Evolutionary conservation across 2,113 vertebrate genomes (phyloP).

Genomic region (Neogale vison): DNA sequence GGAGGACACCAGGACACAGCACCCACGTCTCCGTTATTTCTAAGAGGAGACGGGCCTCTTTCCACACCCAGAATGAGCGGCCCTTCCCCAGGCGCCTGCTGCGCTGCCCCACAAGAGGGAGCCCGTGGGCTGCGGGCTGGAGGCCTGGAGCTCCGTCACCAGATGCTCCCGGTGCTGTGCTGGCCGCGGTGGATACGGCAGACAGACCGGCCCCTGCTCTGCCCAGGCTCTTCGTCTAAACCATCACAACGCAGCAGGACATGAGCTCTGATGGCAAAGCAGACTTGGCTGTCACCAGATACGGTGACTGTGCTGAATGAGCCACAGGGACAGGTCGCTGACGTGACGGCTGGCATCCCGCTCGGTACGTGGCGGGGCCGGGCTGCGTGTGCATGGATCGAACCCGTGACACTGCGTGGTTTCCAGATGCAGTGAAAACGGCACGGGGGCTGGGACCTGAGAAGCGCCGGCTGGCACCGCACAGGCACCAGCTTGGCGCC

Average conservation of each 20-base stretch:
- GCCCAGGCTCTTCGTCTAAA: background rate
- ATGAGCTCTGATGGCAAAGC: no score
- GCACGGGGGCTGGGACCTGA: background rate
- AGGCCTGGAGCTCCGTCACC: background rate
- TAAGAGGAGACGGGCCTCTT: background rate
- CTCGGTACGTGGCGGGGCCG: background rate
- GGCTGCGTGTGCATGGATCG: fast-evolving
- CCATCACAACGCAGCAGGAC: background rate
- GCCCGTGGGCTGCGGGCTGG: background rate
- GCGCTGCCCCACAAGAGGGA: background rate
- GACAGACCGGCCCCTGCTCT: background rate
- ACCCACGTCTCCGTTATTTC: background rate
- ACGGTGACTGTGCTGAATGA: background rate
- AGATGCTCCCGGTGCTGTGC: fast-evolving
- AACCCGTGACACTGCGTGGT: fast-evolving
- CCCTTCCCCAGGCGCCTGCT: background rate
- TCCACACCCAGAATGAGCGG: background rate
- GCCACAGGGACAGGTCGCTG: no score
- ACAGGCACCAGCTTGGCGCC: fast-evolving
- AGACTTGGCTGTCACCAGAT: background rate
- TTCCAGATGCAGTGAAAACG: fast-evolving
- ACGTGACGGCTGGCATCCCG: fast-evolving
- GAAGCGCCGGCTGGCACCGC: no score
- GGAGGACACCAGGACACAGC: background rate
- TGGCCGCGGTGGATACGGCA: fast-evolving